Conservation (phyloP, 2,797 vertebrate genomes). For the Selene dorsalis region DNA sequence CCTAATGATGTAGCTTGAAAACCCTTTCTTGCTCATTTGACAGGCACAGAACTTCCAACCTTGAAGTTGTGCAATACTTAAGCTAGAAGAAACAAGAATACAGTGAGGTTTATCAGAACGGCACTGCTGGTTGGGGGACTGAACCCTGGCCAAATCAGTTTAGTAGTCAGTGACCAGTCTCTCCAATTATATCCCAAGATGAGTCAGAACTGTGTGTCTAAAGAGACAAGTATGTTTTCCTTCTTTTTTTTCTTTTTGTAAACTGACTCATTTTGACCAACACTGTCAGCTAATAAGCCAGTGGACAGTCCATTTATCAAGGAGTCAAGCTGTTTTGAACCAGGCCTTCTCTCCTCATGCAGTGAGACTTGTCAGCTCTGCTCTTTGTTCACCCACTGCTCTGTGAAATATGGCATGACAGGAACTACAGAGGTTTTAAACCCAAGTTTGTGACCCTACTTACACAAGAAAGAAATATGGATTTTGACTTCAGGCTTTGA, state of each 20-base stretch:
- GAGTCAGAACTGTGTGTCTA: slow-evolving; percentile 35
- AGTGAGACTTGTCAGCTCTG: slow-evolving; percentile 71
- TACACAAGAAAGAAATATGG: slow-evolving; percentile 71
- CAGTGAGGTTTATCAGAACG: neutral
- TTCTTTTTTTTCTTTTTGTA: slow-evolving; percentile 10
- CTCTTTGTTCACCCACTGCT: slow-evolving; percentile 72
- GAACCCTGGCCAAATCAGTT: neutral
- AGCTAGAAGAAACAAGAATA: neutral
- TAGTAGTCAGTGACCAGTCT: slow-evolving; percentile 38
- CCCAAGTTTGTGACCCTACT: slow-evolving; percentile 72
- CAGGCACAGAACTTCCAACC: neutral
- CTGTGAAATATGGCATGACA: slow-evolving; percentile 78
- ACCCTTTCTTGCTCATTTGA: neutral
- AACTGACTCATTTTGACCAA: slow-evolving; percentile 61
- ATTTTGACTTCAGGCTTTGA: slow-evolving; percentile 71
- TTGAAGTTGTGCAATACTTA: neutral
- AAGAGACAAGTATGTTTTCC: slow-evolving; percentile 17
- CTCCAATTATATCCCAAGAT: slow-evolving; percentile 34
- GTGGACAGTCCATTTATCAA: slow-evolving; percentile 71
- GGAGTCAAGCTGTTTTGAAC: slow-evolving; percentile 71
- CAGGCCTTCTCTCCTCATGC: slow-evolving; percentile 53
- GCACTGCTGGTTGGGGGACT: neutral
- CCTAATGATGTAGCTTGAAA: neutral
- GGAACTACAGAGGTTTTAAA: slow-evolving; percentile 76
- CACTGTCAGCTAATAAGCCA: slow-evolving; percentile 67